Base-by-base conservation (phyloP, 2,113 vertebrate species). In the Onychostoma macrolepis region DNA sequence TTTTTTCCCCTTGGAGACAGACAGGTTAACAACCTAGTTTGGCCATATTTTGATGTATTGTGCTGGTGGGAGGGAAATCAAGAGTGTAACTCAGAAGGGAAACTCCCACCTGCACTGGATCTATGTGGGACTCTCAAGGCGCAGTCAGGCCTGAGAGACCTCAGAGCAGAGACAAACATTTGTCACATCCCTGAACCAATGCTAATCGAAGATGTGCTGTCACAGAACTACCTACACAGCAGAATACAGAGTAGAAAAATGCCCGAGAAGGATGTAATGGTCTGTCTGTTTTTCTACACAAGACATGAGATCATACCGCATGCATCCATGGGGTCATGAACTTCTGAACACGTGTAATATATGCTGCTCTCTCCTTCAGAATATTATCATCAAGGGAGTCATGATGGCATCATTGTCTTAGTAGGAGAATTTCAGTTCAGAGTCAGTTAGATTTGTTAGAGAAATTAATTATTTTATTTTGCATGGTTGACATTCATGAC, bases 21-120 rank as follows among this genome's bases (percentile, higher is more conserved):
- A 33, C 80, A 71, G 63, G 61, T 71, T 83, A 83, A 71, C 65
- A 53, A 43, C 43, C 81, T 50, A 36, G 81, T 83, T 83, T 83
- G 81, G 81, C 63, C 63, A 50, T 28, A 33, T 71, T 71, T 71
- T 83, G 81, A 83, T 83, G 81, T 48, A 83, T 83, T 71, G 43
- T 50, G 26, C 43, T 50, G 19, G 80, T 8, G n/a, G 15, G 38
- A 63, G 38, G 15, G 79, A 43, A 30, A 65, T 81, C 36, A 45
- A 4, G 58, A 65, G 7, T 81, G 36, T 65, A 81, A 81, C 33
- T 81, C 79, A 48, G 80, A 21, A 24, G 43, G 61, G 43, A 71
- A 78, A 83, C 80, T 69, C 26, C 80, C 80, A 43, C 79, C 58
- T 81, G 13, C 36, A 43, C n/a, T 81, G 38, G 79, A 81, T 81